A percentile compares a stretch with the other conserved stretches of the same genome.
phyloP scores from a whole-genome alignment of 2,113 vertebrate genomes.

The Riparia riparia region DNA sequence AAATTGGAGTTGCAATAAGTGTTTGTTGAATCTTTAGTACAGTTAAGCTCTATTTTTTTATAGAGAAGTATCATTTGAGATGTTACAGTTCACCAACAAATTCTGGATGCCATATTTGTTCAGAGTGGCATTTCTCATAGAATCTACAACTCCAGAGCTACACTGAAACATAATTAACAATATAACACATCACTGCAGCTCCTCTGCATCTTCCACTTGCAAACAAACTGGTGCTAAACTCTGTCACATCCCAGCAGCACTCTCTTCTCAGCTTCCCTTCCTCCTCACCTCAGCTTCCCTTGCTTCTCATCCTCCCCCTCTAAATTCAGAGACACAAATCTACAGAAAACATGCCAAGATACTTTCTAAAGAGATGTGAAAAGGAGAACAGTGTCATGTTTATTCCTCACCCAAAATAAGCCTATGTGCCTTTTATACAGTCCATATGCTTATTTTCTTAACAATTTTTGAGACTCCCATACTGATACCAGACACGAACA shows the following conservation, averaged over 20 bases:
- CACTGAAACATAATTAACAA: neutral
- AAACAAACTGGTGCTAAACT: neutral
- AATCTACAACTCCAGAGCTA: neutral
- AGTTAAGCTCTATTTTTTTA: neutral
- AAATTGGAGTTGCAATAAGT: neutral
- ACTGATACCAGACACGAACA: neutral
- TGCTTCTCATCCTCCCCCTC: neutral
- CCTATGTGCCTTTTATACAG: neutral
- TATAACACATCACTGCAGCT: neutral
- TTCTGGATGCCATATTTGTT: neutral
- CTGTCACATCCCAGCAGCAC: neutral
- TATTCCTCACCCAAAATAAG: neutral
- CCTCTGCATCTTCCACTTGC: neutral
- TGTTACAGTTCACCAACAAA: neutral
- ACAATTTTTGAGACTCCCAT: neutral
- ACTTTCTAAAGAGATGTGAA: neutral
- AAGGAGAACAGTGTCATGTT: neutral
- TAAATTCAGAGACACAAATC: neutral
- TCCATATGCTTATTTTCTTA: conserved; percentile 2
- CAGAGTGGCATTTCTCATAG: neutral
- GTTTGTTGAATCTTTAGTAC: neutral
- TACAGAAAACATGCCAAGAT: neutral
- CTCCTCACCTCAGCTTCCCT: neutral
- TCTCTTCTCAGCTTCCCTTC: neutral
- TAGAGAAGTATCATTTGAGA: neutral